phyloP scores from a whole-genome alignment of 2,113 vertebrate species.

The Heterotilapia buettikoferi region DNA sequence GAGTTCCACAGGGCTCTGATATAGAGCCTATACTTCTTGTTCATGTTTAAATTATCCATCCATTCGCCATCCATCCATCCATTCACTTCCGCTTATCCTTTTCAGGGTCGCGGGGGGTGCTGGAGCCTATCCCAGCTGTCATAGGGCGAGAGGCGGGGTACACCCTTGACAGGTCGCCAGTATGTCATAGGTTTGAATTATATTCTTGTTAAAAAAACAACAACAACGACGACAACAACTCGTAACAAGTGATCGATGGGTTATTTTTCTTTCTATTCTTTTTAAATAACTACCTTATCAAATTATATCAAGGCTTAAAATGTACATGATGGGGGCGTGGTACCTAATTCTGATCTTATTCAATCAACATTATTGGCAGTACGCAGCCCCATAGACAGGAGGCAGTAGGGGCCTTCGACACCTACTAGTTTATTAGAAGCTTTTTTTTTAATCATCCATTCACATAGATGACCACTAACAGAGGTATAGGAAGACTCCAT shows the following conservation, averaged over 20 bases:
- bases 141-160: too few relatives aligned
- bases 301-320: background rate
- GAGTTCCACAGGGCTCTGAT: background rate
- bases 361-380: background rate
- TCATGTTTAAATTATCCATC: too few relatives aligned
- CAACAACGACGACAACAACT: background rate
- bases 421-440: background rate
- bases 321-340: accelerated
- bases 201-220: background rate
- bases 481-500: background rate
- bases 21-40: background rate
- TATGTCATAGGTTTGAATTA: too few relatives aligned
- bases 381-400: background rate
- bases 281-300: background rate
- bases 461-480: background rate
- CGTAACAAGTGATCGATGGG: accelerated
- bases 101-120: too few relatives aligned
- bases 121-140: too few relatives aligned
- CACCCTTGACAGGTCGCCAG: too few relatives aligned
- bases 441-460: background rate
- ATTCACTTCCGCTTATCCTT: too few relatives aligned
- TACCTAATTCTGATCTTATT: background rate
- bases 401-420: background rate
- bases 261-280: background rate
- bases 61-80: too few relatives aligned